These are phyloP conservation scores for Alexandromys fortis DNA, from an alignment of 2,113 vertebrate genomes.

Conservation along the genomic window DNA sequence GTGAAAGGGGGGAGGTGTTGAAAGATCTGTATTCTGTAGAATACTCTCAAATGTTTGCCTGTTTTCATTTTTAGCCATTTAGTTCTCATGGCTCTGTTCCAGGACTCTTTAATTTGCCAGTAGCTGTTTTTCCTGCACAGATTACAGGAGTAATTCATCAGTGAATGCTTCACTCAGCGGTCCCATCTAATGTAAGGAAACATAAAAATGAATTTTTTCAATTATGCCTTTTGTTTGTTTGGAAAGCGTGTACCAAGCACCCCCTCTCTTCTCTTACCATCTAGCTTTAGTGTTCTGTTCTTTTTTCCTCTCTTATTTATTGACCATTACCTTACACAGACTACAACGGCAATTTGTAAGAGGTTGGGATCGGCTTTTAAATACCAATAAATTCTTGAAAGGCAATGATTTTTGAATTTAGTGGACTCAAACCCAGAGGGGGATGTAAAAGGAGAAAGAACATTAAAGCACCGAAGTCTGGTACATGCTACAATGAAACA, in stretches of 20 bases:
- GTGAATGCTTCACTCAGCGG: slow-evolving; percentile 87
- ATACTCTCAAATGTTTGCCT: slow-evolving; percentile 87
- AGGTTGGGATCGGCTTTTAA: slow-evolving; percentile 73
- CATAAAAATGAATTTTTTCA: slow-evolving; percentile 86
- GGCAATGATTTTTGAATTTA: slow-evolving; percentile 72
- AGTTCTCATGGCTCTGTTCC: slow-evolving; percentile 87
- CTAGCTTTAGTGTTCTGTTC: slow-evolving; percentile 62
- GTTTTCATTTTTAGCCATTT: slow-evolving; percentile 89
- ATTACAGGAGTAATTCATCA: slow-evolving; percentile 89
- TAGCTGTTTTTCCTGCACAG: slow-evolving; percentile 87
- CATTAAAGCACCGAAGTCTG: slow-evolving; percentile 56
- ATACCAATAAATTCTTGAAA: slow-evolving; percentile 68
- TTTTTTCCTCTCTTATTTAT: slow-evolving; percentile 81
- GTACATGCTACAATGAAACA: slow-evolving; percentile 46
- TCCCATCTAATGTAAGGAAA: slow-evolving; percentile 84
- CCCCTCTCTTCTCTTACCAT: slow-evolving; percentile 69
- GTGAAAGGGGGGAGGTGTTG: slow-evolving; percentile 85
- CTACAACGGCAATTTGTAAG: slow-evolving; percentile 75
- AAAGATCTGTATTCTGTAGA: slow-evolving; percentile 86
- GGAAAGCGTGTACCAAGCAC: slow-evolving; percentile 78
- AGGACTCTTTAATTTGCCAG: slow-evolving; percentile 86
- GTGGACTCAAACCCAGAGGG: slow-evolving; percentile 67
- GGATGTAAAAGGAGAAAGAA: slow-evolving; percentile 63
- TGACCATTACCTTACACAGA: slow-evolving; percentile 72
- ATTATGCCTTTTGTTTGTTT: slow-evolving; percentile 83